phyloP scores from a whole-genome alignment of 2,888 invertebrate species.

The Hoplodrina ambigua region DNA sequence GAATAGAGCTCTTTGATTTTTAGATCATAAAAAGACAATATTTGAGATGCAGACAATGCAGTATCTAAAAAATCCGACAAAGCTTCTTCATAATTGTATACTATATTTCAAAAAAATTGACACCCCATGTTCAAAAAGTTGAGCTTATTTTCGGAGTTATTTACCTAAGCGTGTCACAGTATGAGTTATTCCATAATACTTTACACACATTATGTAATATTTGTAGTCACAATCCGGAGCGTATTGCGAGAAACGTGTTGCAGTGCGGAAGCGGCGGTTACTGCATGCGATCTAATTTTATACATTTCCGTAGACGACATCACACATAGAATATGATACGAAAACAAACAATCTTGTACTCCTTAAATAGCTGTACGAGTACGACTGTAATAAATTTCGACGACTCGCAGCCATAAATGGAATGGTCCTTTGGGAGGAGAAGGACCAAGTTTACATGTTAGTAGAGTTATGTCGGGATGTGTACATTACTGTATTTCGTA shows the following conservation, averaged over 20 bases:
- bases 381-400: slow-evolving; percentile 25
- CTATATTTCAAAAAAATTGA: too few species aligned
- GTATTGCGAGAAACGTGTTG: slow-evolving; percentile 29
- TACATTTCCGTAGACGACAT: slow-evolving; percentile 52
- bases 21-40: too few species aligned
- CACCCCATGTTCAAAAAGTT: too few species aligned
- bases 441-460: slow-evolving; percentile 1
- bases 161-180: too few species aligned
- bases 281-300: slow-evolving; percentile 53
- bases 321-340: slow-evolving; percentile 32
- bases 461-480: background rate
- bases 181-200: background rate
- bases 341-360: slow-evolving; percentile 5
- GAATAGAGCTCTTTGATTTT: too few species aligned
- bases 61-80: too few species aligned
- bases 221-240: slow-evolving; percentile 13
- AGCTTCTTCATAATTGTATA: too few species aligned
- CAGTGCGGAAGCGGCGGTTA: slow-evolving; percentile 49
- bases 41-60: too few species aligned
- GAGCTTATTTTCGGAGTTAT: too few species aligned
- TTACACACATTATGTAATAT: slow-evolving; percentile 12
- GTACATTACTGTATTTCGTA: slow-evolving; percentile 36
- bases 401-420: background rate
- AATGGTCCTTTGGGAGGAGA: background rate
- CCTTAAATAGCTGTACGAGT: slow-evolving; percentile 11